Evolutionary conservation across 1,140 invertebrate species (phyloP), one percentile per base, ranked within the genome.

Genomic region (Brachionus paranguensis): DNA sequence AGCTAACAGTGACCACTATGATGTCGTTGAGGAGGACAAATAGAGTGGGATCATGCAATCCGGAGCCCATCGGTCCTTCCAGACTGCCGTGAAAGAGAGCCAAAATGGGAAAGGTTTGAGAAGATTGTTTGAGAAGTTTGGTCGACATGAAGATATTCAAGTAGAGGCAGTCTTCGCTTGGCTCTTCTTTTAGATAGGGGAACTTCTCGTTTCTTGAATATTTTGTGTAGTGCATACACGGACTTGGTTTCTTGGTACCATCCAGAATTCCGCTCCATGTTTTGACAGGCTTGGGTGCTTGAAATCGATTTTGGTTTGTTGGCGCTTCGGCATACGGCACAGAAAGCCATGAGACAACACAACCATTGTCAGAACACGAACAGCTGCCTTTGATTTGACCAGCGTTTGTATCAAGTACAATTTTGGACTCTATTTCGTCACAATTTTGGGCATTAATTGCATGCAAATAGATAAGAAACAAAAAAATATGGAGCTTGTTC

Each of bases 1-100:
- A 99, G 92, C 99, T 99, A 88, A 99, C 93, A 85, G 96, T 96
- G 88, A 98, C 94, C 84, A 99, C 95, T 85, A 99, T 94, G 86
- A 98, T 93, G 86, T 95, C 93, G 29, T 96, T 94, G 88, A 95
- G 94, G 86, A 95, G 95, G 72, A 96, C 93, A 84, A 98, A 91
- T 14, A 97, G 94, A 79, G 93, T 94, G 83, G 96, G 96, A 87
- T 98, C 96, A 90, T 97, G 97, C 0, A 95, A 93, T 91, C 97
- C 97, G 43, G 96, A 96, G 45, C 95, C 95, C 53, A 29, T 29
- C 1, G 78, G 60, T 89, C 95, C 96, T 93, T 95, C 97, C 88
- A 96, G 94, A 90, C 96, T 97, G 1, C 96, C 96, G 87, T 98
- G 96, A 68, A 98, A 93, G 91, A 95, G 97, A 11, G 98, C 94